These are phyloP conservation scores for Salarias fasciatus DNA, from an alignment of 2,797 vertebrate species.

Conservation along the genomic window DNA sequence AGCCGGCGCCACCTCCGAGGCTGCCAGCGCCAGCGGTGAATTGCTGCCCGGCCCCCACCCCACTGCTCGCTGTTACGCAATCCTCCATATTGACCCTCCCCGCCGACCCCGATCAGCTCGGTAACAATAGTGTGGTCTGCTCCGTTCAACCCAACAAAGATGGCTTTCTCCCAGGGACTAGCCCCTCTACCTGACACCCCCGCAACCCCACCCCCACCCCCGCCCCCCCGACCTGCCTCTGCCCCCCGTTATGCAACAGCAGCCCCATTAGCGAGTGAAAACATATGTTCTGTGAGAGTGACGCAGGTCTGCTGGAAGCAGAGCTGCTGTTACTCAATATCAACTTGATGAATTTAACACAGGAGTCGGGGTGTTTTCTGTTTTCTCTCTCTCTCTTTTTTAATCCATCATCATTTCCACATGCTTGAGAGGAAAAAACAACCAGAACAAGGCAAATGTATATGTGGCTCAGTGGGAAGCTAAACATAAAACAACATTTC, in stretches of 20 bases:
- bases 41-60: conserved; percentile 47
- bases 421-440: too few relatives aligned
- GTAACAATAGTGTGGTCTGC: conserved; percentile 44
- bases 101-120: conserved; percentile 43
- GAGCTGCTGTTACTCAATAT: conserved; percentile 26
- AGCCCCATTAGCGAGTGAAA: conserved; percentile 50
- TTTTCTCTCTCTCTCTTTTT: not conserved
- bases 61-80: conserved; percentile 54
- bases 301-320: conserved; percentile 3
- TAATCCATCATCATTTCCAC: too few relatives aligned
- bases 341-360: not conserved
- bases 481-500: too few relatives aligned
- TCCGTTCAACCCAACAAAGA: conserved; percentile 43
- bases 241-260: conserved; percentile 47
- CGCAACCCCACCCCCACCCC: conserved; percentile 5
- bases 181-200: conserved; percentile 63
- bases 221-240: conserved; percentile 19
- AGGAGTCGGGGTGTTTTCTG: too few relatives aligned
- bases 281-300: conserved; percentile 38
- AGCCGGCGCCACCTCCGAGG: conserved; percentile 6
- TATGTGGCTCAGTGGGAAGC: too few relatives aligned
- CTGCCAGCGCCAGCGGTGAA: conserved; percentile 33
- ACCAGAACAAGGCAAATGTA: too few relatives aligned
- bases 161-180: conserved; percentile 47
- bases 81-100: conserved; percentile 49